Conservation (phyloP, 2,113 vertebrate genomes). For the Chroicocephalus ridibundus region DNA sequence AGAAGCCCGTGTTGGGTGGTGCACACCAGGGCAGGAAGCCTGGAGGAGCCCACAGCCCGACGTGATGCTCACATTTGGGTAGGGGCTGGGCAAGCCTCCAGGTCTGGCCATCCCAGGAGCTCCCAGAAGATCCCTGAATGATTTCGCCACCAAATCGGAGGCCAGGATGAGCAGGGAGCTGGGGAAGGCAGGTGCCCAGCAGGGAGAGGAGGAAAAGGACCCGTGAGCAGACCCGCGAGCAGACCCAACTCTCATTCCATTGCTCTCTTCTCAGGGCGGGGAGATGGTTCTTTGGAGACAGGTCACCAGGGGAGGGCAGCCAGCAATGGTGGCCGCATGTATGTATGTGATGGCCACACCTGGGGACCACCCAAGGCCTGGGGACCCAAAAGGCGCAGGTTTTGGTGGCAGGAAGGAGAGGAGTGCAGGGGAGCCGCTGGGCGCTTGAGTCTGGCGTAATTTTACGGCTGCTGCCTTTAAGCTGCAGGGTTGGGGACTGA, state of each 20-base stretch:
- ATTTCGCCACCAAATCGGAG: background rate
- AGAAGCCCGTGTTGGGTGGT: background rate
- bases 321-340: fast-evolving
- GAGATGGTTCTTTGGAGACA: background rate
- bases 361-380: background rate
- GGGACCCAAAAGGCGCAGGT: background rate
- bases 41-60: background rate
- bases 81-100: fast-evolving
- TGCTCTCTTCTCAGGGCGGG: background rate
- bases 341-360: background rate
- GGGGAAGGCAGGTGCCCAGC: no score
- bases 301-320: no score
- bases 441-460: background rate
- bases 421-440: fast-evolving
- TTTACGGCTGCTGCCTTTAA: background rate
- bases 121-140: background rate
- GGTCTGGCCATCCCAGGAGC: background rate
- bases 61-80: fast-evolving
- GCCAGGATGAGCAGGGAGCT: fast-evolving
- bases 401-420: background rate
- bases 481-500: background rate
- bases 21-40: background rate
- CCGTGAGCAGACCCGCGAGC: background rate
- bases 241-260: background rate
- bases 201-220: background rate